A percentile compares a stretch with the other conserved stretches of the same genome.
These are phyloP conservation scores for Macrotis lagotis DNA, from an alignment of 2,113 vertebrate species.

Conservation along the genomic window DNA sequence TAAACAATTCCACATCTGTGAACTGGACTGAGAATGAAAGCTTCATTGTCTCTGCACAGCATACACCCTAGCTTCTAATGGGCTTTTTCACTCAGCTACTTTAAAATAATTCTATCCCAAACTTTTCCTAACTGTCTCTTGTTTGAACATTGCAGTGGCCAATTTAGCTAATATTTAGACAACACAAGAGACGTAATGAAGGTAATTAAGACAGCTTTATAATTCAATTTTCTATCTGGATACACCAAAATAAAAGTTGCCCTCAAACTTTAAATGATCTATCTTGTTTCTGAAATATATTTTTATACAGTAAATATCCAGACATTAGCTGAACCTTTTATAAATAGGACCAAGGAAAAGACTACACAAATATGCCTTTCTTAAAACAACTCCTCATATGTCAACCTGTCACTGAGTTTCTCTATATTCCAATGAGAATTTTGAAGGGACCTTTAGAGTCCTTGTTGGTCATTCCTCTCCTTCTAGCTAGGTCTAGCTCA, in stretches of 20 bases:
- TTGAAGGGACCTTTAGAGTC: neutral
- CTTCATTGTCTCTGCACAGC: slow-evolving; percentile 65
- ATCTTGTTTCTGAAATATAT: slow-evolving; percentile 10
- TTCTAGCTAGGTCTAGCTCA: neutral
- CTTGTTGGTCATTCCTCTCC: neutral
- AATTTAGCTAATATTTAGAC: neutral
- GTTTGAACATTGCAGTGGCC: neutral
- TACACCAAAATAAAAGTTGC: neutral
- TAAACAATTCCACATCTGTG: slow-evolving; percentile 76
- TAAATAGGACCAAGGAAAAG: slow-evolving; percentile 10
- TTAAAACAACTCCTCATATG: neutral
- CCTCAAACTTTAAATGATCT: neutral
- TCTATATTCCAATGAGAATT: neutral
- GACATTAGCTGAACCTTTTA: neutral
- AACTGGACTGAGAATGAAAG: slow-evolving; percentile 74
- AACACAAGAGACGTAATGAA: neutral
- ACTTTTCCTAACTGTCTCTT: slow-evolving; percentile 41
- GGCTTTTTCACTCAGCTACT: slow-evolving; percentile 21
- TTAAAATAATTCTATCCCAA: slow-evolving; percentile 34
- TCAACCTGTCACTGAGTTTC: neutral
- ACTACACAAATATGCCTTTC: neutral
- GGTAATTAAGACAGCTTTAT: neutral
- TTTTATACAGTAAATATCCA: slow-evolving; percentile 11
- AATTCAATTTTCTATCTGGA: slow-evolving; percentile 21
- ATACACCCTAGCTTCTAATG: neutral